Percentiles rank a stretch among this genome's conserved stretches.
Conservation (phyloP, 37 sponge, comb jelly and placozoan genomes). For the Beroe forskalii region DNA sequence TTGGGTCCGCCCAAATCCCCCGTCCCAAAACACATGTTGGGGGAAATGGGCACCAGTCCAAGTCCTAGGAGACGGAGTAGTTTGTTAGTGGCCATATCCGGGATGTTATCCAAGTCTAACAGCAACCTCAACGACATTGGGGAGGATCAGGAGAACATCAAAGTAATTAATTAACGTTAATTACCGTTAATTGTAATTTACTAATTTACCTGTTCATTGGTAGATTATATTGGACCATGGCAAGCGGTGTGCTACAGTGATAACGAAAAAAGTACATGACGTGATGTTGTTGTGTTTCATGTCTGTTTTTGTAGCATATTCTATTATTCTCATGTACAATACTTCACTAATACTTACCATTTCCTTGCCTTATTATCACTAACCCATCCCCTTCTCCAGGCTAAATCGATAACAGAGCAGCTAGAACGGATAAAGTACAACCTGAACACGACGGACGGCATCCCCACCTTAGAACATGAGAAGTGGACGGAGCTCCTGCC, state of each 20-base stretch:
- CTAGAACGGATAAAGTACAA: slow-evolving; percentile 24
- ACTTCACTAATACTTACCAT: too few relatives aligned
- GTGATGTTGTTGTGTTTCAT: too few relatives aligned
- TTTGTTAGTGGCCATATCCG: slow-evolving; percentile 13
- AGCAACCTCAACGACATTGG: background rate
- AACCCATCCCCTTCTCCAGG: slow-evolving; percentile 37
- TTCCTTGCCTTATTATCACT: too few relatives aligned
- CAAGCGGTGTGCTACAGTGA: too few relatives aligned
- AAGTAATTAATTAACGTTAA: background rate
- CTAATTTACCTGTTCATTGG: too few relatives aligned
- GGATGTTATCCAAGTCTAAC: slow-evolving; percentile 37
- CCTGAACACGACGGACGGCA: slow-evolving; percentile 1
- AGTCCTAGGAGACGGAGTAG: slow-evolving; percentile 14
- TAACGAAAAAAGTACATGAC: too few relatives aligned
- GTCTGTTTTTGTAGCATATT: too few relatives aligned
- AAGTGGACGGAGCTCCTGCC: slow-evolving; percentile 8
- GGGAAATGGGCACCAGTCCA: background rate
- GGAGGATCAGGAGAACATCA: background rate
- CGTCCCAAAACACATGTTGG: background rate
- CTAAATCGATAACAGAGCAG: slow-evolving; percentile 61
- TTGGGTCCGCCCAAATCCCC: background rate
- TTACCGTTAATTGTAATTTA: background rate
- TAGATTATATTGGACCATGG: too few relatives aligned
- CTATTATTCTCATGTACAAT: too few relatives aligned
- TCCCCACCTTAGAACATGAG: background rate